Base-by-base conservation (phyloP, 2,888 invertebrate species). In the Acleris cristana region DNA sequence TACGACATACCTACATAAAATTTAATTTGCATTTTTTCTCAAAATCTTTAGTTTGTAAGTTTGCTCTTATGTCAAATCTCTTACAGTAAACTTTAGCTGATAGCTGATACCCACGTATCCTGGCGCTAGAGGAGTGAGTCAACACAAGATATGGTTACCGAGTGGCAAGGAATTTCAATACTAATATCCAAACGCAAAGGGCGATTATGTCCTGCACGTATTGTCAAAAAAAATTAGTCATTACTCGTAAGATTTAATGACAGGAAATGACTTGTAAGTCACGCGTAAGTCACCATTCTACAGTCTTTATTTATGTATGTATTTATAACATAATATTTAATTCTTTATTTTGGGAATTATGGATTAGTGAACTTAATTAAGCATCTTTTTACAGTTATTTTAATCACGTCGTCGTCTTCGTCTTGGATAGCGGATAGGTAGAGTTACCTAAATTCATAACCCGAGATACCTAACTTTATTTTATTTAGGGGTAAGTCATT, bases 401-500 rank as follows among this genome's bases (percentile, higher is more conserved):
- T 58, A 63, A 49, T 53, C 48, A 26, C 12, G 8, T 34, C 54
- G 59, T 34, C 54, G 49, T 57, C 67, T 45, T 54, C 67, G 19
- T 58, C 62, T 62, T 53, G 57, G 67, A 63, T 67, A 62, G 63
- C 67, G 53, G 58, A 63, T 67, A 67, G 57, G 58, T 67, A 63
- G 57, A 49, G 23, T 63, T 67, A 49, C 67, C 67, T 67, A 63
- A 67, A 58, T 63, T 58, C 57, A 44, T 53, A 57, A 56, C 23
- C 10, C 53, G 49, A 63, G 40, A 49, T 67, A 19, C 26, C 34
- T 51, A 54, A 57, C 18, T 58, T 67, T 49, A 48, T 44, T 58
- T 52, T 56, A 56, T 57, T 67, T 67, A 67, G 67, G 67, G 67
- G 67, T 67, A 67, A 67, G 67, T 67, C 58, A 62, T 8, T 48